Evolutionary conservation across 2,797 vertebrate species (phyloP).

Genomic region (Menidia menidia): DNA sequence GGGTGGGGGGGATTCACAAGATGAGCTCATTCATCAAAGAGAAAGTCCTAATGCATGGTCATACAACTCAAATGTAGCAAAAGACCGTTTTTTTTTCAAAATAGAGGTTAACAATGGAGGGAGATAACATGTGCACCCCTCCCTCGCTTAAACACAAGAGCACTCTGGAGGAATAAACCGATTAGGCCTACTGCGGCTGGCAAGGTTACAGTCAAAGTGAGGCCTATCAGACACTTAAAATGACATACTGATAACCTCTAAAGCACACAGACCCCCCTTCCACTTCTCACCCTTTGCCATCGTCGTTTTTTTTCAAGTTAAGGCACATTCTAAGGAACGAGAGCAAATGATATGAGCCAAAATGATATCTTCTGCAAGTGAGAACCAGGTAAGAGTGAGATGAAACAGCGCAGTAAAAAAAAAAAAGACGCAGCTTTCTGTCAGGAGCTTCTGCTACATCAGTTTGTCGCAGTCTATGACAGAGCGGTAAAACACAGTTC

Average conservation of each 20-base stretch:
- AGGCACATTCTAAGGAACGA: neutral
- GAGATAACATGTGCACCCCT: neutral
- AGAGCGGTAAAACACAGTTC: constrained; percentile 62
- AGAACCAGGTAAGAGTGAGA: constrained; percentile 5
- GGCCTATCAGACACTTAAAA: constrained; percentile 49
- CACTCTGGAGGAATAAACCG: constrained; percentile 69
- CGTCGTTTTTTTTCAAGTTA: neutral
- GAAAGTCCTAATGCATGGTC: constrained; percentile 1
- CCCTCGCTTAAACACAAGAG: constrained; percentile 24
- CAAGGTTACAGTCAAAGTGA: constrained; percentile 76
- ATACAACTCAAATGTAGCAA: neutral
- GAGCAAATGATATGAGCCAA: neutral
- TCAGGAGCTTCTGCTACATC: constrained; percentile 39
- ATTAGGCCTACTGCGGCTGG: constrained; percentile 67
- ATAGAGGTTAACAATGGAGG: constrained; percentile 4
- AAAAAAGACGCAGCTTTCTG: neutral
- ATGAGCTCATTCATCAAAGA: constrained; percentile 30
- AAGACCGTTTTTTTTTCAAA: neutral
- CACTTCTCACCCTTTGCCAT: neutral
- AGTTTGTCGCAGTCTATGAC: constrained; percentile 77
- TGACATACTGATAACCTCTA: constrained; percentile 34
- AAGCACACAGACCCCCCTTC: neutral
- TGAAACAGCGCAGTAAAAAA: neutral
- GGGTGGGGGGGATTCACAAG: constrained; percentile 56
- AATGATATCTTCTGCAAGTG: neutral